phyloP scores from a whole-genome alignment of 2,888 invertebrate genomes.

The Stenichneumon culpator region DNA sequence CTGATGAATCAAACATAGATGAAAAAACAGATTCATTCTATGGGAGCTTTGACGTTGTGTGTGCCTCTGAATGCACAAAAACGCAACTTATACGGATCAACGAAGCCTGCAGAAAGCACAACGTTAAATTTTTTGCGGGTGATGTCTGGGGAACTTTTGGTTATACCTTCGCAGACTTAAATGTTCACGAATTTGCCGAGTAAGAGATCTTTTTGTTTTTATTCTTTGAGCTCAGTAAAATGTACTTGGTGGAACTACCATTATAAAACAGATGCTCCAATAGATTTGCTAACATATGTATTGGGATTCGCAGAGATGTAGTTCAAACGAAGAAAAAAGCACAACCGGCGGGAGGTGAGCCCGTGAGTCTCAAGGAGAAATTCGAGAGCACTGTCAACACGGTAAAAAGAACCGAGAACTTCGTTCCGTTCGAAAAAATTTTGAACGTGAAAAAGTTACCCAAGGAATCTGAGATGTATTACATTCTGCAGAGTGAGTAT shows the following conservation, averaged over 20 bases:
- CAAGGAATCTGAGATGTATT: constrained; percentile 87
- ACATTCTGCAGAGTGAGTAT: constrained; percentile 89
- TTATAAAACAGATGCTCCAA: not conserved
- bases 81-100: constrained; percentile 91
- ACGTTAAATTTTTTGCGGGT: constrained; percentile 94
- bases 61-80: constrained; percentile 91
- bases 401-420: constrained; percentile 89
- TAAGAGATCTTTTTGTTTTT: constrained; percentile 85
- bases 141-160: constrained; percentile 98
- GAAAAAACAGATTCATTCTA: constrained; percentile 91
- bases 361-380: constrained; percentile 79
- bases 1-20: constrained; percentile 88
- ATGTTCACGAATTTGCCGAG: constrained; percentile 93
- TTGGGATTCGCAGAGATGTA: constrained; percentile 85
- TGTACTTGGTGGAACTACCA: not conserved
- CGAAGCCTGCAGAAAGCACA: constrained; percentile 90
- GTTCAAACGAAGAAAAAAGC: constrained; percentile 85
- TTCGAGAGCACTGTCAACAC: constrained; percentile 88
- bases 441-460: constrained; percentile 86
- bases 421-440: constrained; percentile 89
- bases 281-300: not conserved
- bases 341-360: constrained; percentile 87
- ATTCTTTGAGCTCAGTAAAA: not conserved
- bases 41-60: constrained; percentile 92
- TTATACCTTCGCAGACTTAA: constrained; percentile 95